Percentiles rank a stretch among this genome's conserved stretches.
Evolutionary conservation across 2,113 vertebrate genomes (phyloP).

Genomic region (Addax nasomaculatus): DNA sequence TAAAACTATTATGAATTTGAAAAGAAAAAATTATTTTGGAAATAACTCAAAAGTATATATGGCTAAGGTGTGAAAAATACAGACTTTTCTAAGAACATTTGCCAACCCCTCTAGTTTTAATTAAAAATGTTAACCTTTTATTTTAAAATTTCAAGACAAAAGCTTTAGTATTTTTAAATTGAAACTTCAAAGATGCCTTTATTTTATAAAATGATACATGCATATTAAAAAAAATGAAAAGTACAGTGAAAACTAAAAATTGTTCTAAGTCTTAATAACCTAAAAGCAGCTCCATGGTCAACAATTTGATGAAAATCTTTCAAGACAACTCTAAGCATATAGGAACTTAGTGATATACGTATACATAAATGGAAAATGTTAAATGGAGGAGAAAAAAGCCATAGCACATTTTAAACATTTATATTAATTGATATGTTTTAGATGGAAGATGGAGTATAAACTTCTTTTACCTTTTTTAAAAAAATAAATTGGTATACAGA

Average conservation of each 20-base stretch:
- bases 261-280: neutral
- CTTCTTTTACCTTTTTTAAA: neutral
- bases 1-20: slow-evolving; percentile 4
- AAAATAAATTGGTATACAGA: neutral
- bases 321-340: neutral
- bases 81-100: slow-evolving; percentile 7
- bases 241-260: neutral
- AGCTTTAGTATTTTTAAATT: neutral
- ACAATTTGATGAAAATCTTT: neutral
- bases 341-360: neutral
- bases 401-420: neutral
- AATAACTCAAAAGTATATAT: neutral
- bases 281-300: neutral
- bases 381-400: neutral
- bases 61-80: neutral
- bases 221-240: neutral
- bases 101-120: neutral
- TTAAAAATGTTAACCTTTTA: neutral
- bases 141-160: slow-evolving; percentile 5
- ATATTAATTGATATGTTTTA: neutral
- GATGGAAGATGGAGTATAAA: neutral
- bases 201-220: slow-evolving; percentile 15
- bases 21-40: neutral
- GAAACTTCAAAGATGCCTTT: neutral
- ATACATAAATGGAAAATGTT: neutral